Percentiles rank a stretch among this genome's conserved stretches.
Conservation (phyloP, 2,888 invertebrate species). For the Halictus ligatus region DNA sequence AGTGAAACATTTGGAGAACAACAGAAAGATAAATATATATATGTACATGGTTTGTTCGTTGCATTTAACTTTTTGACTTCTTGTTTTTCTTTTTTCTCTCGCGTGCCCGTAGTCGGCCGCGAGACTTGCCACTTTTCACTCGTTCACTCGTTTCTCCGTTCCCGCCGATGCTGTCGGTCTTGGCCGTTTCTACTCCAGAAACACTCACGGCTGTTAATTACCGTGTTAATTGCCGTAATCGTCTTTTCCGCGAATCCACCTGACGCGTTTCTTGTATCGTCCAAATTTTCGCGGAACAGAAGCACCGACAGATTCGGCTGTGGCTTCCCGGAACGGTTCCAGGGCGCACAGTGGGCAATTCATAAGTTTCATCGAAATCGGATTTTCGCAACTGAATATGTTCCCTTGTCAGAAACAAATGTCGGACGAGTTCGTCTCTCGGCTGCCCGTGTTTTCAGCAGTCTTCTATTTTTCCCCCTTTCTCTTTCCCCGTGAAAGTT, state of each 20-base stretch:
- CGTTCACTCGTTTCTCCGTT: too few relatives aligned
- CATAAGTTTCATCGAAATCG: too few relatives aligned
- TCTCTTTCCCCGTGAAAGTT: conserved; percentile 12
- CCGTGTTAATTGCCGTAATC: not conserved
- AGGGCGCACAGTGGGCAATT: too few relatives aligned
- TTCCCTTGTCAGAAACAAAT: too few relatives aligned
- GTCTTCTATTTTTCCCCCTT: not conserved
- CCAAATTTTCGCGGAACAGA: too few relatives aligned
- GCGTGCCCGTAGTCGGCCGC: conserved; percentile 37
- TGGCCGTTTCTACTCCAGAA: too few relatives aligned
- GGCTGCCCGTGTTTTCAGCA: not conserved
- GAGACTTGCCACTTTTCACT: conserved; percentile 22
- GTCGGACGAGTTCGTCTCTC: conserved; percentile 2
- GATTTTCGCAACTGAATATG: too few relatives aligned
- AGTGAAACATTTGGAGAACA: conserved; percentile 64
- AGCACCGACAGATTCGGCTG: too few relatives aligned
- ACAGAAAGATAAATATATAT: conserved; percentile 68
- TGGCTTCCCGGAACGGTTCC: too few relatives aligned
- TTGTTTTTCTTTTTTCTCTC: conserved; percentile 19
- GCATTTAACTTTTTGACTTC: conserved; percentile 64
- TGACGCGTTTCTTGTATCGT: too few relatives aligned
- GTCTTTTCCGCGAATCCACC: too few relatives aligned
- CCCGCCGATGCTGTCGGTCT: conserved; percentile 1
- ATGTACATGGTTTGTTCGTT: conserved; percentile 73
- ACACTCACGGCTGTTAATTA: conserved; percentile 2